Conservation (phyloP, 2,888 invertebrate genomes). For the Troglohyphantes excavatus region DNA sequence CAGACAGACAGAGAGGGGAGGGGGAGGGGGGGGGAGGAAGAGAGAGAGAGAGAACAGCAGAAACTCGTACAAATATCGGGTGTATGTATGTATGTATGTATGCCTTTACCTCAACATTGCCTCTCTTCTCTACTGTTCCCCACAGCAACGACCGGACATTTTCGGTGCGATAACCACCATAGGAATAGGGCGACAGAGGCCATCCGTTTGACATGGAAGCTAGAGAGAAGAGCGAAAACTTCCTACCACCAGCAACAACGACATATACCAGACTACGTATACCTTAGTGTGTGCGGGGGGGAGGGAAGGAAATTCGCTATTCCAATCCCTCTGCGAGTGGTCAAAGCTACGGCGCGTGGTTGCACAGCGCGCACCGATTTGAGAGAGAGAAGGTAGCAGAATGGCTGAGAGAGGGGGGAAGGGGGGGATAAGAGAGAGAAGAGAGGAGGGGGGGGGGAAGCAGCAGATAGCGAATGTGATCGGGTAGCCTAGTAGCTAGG, state of each 20-base stretch:
- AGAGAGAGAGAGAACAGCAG: constrained; percentile 28
- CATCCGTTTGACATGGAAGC: not conserved
- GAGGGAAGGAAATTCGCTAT: constrained; percentile 74
- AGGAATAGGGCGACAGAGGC: not conserved
- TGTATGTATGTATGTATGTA: constrained; percentile 17
- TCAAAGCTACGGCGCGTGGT: constrained; percentile 78
- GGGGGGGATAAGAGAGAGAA: constrained; percentile 44
- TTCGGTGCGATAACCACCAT: constrained; percentile 18
- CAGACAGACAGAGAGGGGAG: not conserved
- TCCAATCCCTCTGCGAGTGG: constrained; percentile 78
- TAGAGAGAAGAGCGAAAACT: not conserved
- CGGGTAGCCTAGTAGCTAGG: constrained; percentile 37
- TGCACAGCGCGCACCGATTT: constrained; percentile 77
- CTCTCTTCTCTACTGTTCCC: constrained; percentile 28
- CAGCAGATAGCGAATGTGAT: not conserved
- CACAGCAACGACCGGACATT: constrained; percentile 21
- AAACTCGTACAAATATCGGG: constrained; percentile 49
- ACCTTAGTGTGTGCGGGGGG: constrained; percentile 59
- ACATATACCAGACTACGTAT: constrained; percentile 75
- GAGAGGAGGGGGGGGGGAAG: constrained; percentile 5
- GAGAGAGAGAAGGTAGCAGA: constrained; percentile 61
- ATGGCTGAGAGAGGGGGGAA: constrained; percentile 23
- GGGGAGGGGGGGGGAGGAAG: constrained; percentile 9
- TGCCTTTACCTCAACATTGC: constrained; percentile 72
- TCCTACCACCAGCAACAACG: constrained; percentile 64